These are phyloP conservation scores for Toxonevra muliebris DNA, from an alignment of 2,888 invertebrate species.

Conservation along the genomic window DNA sequence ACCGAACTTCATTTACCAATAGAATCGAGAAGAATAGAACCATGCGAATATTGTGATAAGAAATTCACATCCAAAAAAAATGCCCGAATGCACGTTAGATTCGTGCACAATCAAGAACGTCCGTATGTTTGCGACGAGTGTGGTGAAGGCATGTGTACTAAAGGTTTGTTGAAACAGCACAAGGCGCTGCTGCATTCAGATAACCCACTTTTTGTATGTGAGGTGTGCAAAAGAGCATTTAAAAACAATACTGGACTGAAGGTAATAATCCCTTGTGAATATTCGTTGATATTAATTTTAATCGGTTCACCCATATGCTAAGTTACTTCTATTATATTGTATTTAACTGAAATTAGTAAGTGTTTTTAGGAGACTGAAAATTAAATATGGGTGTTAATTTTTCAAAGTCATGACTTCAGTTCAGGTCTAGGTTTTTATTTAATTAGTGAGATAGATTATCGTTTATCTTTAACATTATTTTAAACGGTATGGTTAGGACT, in stretches of 20 bases:
- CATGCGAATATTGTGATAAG: constrained; percentile 55
- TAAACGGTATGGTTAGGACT: too few relatives aligned
- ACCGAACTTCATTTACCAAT: constrained; percentile 22
- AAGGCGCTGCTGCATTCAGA: constrained; percentile 66
- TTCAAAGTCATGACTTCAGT: too few relatives aligned
- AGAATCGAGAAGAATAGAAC: constrained; percentile 35
- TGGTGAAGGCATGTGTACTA: constrained; percentile 64
- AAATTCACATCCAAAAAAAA: constrained; percentile 47
- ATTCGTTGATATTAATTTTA: too few relatives aligned
- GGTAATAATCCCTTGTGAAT: too few relatives aligned
- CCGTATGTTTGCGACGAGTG: constrained; percentile 67
- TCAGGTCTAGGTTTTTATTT: too few relatives aligned
- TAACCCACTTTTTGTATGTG: constrained; percentile 54
- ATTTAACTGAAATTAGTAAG: too few relatives aligned
- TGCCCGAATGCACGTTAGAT: constrained; percentile 50
- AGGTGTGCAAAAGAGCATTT: constrained; percentile 58
- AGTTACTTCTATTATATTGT: too few relatives aligned
- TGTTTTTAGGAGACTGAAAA: too few relatives aligned
- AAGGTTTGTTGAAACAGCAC: constrained; percentile 66
- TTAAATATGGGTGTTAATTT: too few relatives aligned
- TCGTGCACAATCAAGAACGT: constrained; percentile 59
- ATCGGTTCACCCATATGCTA: too few relatives aligned
- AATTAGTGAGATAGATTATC: too few relatives aligned
- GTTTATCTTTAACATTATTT: too few relatives aligned
- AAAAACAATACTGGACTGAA: constrained; percentile 52